phyloP scores from a whole-genome alignment of 1,140 invertebrate species.

The Drosophila littoralis region DNA sequence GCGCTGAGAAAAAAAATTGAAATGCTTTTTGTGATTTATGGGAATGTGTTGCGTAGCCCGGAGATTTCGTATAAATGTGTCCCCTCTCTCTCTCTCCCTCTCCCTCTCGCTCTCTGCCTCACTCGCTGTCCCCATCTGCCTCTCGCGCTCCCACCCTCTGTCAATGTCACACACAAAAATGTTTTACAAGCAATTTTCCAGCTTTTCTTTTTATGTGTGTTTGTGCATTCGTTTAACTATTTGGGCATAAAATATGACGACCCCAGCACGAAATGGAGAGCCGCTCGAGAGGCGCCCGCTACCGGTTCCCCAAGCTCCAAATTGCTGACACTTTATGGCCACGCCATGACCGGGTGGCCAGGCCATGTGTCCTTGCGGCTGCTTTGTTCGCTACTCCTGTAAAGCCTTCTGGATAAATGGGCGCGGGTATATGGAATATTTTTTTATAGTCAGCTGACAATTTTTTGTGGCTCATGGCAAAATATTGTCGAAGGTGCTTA shows the following conservation, averaged over 20 bases:
- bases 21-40: conserved; percentile 82
- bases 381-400: neutral
- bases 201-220: conserved; percentile 70
- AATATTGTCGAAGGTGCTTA: conserved; percentile 49
- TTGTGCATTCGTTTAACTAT: conserved; percentile 76
- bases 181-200: conserved; percentile 83
- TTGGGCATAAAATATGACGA: conserved; percentile 75
- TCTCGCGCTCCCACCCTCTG: conserved; percentile 17
- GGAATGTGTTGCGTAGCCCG: conserved; percentile 68
- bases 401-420: neutral
- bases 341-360: conserved; percentile 54
- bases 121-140: conserved; percentile 3
- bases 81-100: conserved; percentile 7
- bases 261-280: conserved; percentile 18
- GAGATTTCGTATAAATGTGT: conserved; percentile 75
- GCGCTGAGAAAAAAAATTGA: conserved; percentile 61
- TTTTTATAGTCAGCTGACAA: conserved; percentile 45
- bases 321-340: conserved; percentile 71
- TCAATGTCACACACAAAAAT: conserved; percentile 75
- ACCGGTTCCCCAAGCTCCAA: conserved; percentile 12
- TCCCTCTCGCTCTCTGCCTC: conserved; percentile 5
- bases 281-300: conserved; percentile 9
- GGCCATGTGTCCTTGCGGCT: conserved; percentile 69
- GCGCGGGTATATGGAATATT: conserved; percentile 25
- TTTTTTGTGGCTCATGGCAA: conserved; percentile 13